phyloP scores from a whole-genome alignment of 2,797 vertebrate genomes.

The Enteromius thamalakanensis region DNA sequence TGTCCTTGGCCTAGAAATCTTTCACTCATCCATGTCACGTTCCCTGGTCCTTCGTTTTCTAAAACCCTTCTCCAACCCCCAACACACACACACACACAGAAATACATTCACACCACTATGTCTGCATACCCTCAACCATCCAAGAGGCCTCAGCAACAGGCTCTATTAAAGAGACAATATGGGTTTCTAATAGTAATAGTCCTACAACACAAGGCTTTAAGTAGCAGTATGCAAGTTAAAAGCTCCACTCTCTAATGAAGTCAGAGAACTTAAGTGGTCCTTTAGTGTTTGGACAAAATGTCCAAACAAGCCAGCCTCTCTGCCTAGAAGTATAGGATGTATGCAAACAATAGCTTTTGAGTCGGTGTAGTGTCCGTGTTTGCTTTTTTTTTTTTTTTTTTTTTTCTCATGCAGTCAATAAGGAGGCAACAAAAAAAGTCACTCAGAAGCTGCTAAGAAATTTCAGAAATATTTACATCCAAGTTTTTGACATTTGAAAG shows the following conservation, averaged over 20 bases:
- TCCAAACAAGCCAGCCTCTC: constrained; percentile 81
- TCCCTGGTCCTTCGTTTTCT: constrained; percentile 45
- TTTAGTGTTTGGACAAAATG: constrained; percentile 78
- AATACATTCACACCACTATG: constrained; percentile 52
- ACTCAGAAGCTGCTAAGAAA: not conserved
- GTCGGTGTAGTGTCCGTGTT: constrained; percentile 76
- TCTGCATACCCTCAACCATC: constrained; percentile 61
- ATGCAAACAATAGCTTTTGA: constrained; percentile 80
- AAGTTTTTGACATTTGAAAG: not conserved
- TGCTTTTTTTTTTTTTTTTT: constrained; percentile 55
- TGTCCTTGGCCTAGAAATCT: constrained; percentile 63
- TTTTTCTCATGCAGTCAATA: constrained; percentile 57
- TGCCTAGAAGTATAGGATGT: constrained; percentile 68
- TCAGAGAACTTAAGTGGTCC: constrained; percentile 75
- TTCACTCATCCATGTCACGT: constrained; percentile 60
- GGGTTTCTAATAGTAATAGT: constrained; percentile 74
- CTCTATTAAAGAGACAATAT: constrained; percentile 80
- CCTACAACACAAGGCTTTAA: constrained; percentile 72
- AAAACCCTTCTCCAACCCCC: constrained; percentile 49
- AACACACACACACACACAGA: constrained; percentile 44
- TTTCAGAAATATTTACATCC: not conserved
- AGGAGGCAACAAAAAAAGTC: constrained; percentile 60
- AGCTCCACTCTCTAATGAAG: constrained; percentile 79
- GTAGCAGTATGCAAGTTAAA: constrained; percentile 73
- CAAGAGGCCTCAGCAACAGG: constrained; percentile 64